These are phyloP conservation scores for Sisyra terminalis DNA, from an alignment of 2,888 invertebrate genomes.

Conservation along the genomic window DNA sequence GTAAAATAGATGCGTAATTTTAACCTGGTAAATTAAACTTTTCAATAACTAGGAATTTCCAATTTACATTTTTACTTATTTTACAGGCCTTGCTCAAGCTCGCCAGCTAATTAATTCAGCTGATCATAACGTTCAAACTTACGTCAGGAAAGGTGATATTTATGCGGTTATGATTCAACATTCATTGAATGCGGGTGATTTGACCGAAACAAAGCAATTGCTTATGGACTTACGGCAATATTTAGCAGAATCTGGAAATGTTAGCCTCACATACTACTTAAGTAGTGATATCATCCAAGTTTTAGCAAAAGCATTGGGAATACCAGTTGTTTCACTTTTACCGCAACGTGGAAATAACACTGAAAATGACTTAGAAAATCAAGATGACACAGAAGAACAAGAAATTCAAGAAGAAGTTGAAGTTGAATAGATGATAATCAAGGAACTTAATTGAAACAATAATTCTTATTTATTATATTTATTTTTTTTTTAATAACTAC, in stretches of 20 bases:
- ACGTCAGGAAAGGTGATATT: conserved; percentile 26
- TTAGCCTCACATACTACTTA: conserved; percentile 25
- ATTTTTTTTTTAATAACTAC: too few species aligned
- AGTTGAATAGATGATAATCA: conserved; percentile 11
- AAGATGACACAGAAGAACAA: conserved; percentile 15
- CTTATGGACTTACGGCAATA: conserved; percentile 23
- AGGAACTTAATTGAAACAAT: background rate
- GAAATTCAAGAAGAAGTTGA: conserved; percentile 21
- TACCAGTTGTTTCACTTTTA: conserved; percentile 19
- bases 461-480: too few species aligned
- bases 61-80: background rate
- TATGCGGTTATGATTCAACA: conserved; percentile 27
- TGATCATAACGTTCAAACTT: conserved; percentile 23
- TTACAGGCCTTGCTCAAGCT: conserved; percentile 22
- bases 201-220: conserved; percentile 22
- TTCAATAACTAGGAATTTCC: background rate
- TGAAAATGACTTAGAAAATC: conserved; percentile 11
- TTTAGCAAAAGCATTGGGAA: conserved; percentile 23
- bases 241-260: conserved; percentile 18
- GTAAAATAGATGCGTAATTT: too few species aligned
- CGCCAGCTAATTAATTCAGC: conserved; percentile 22
- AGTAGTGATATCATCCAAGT: conserved; percentile 24
- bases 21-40: background rate
- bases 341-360: conserved; percentile 14
- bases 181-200: conserved; percentile 21